Conservation (phyloP, 1,140 invertebrate species). For the Oreohelix idahoensis region DNA sequence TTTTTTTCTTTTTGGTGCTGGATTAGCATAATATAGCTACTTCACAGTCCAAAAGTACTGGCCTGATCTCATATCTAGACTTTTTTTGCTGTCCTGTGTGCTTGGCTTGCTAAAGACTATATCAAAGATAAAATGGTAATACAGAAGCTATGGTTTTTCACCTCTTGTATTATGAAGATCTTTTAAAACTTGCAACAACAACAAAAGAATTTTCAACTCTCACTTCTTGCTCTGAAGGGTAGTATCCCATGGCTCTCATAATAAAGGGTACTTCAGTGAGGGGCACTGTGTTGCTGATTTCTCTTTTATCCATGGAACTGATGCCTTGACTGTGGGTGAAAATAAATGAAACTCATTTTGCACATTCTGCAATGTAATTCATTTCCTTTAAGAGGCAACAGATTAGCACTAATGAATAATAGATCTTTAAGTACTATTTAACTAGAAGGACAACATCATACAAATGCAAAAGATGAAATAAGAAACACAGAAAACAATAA, state of each 20-base stretch:
- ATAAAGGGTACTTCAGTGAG: constrained; percentile 81
- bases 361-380: not conserved
- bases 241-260: constrained; percentile 83
- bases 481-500: no score
- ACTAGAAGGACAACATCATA: no score
- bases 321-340: constrained; percentile 78
- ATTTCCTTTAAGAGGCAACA: not conserved
- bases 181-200: no score
- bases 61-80: not conserved
- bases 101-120: no score
- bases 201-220: not conserved
- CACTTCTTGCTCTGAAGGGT: constrained; percentile 82
- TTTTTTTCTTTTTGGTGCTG: no score
- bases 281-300: constrained; percentile 77
- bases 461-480: no score
- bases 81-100: not conserved
- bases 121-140: no score
- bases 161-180: no score
- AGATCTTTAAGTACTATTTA: not conserved
- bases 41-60: no score
- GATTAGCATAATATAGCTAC: no score
- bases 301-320: constrained; percentile 76
- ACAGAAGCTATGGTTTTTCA: no score
- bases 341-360: not conserved
- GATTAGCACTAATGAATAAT: not conserved